Conservation (phyloP, 2,113 vertebrate species). For the Diphyllodes magnificus region DNA sequence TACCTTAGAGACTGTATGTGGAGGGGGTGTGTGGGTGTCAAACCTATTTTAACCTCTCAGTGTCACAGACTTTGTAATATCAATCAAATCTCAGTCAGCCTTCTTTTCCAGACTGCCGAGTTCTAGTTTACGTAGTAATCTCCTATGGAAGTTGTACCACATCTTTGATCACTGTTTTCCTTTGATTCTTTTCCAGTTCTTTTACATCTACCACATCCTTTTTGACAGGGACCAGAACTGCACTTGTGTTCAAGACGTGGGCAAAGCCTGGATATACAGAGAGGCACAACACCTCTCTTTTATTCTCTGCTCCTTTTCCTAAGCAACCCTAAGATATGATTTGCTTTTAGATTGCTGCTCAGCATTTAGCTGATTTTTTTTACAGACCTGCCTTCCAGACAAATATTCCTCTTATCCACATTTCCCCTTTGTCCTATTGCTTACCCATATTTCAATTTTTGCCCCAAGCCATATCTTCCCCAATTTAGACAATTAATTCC, state of each 20-base stretch:
- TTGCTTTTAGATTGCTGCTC: not conserved
- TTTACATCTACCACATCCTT: not conserved
- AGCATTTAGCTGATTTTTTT: not conserved
- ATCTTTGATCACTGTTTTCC: not conserved
- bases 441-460: not conserved
- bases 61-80: not conserved
- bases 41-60: not conserved
- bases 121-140: not conserved
- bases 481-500: not conserved
- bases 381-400: not conserved
- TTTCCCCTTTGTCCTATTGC: not conserved
- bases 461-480: not conserved
- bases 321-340: not conserved
- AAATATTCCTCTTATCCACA: not conserved
- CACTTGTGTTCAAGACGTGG: accelerated
- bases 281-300: not conserved
- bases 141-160: not conserved
- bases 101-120: not conserved
- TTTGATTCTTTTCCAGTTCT: not conserved
- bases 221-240: not conserved
- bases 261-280: not conserved
- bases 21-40: not conserved
- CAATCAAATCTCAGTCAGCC: not conserved
- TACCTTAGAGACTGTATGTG: not conserved
- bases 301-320: not conserved